Evolutionary conservation across 2,113 vertebrate genomes (phyloP).

Genomic region (Mungos mungo): DNA sequence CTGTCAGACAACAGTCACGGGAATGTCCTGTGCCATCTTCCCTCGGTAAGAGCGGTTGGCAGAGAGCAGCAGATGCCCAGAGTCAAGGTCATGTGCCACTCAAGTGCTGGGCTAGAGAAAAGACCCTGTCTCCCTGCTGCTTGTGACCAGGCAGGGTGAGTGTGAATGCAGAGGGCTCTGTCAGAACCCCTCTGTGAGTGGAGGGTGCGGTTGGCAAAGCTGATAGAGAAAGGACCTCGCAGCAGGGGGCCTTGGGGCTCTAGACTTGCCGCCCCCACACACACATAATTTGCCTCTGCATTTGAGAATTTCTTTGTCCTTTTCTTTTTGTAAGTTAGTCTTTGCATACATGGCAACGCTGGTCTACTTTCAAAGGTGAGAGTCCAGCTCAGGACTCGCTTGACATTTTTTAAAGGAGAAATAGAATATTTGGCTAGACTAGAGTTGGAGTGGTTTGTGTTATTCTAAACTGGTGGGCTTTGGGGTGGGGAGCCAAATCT

Average conservation of each 20-base stretch:
- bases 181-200: not conserved
- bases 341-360: not conserved
- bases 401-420: not conserved
- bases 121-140: constrained; percentile 65
- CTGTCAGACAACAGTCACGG: constrained; percentile 79
- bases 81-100: constrained; percentile 77
- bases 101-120: constrained; percentile 77
- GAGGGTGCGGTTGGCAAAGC: not conserved
- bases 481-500: not conserved
- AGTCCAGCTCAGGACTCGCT: not conserved
- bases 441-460: not conserved
- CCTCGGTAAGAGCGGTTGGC: constrained; percentile 52
- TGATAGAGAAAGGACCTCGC: not conserved
- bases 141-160: constrained; percentile 67
- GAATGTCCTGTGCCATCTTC: constrained; percentile 79
- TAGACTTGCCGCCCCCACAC: too few relatives aligned
- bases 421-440: not conserved
- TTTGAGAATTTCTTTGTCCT: not conserved
- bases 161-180: constrained; percentile 39
- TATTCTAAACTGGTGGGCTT: not conserved
- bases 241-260: accelerated
- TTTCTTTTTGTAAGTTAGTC: not conserved
- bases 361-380: not conserved
- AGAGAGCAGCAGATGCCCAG: constrained; percentile 73
- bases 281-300: not conserved